Evolutionary conservation across 2,113 vertebrate species (phyloP).

Genomic region (Vulpes ferrilata): DNA sequence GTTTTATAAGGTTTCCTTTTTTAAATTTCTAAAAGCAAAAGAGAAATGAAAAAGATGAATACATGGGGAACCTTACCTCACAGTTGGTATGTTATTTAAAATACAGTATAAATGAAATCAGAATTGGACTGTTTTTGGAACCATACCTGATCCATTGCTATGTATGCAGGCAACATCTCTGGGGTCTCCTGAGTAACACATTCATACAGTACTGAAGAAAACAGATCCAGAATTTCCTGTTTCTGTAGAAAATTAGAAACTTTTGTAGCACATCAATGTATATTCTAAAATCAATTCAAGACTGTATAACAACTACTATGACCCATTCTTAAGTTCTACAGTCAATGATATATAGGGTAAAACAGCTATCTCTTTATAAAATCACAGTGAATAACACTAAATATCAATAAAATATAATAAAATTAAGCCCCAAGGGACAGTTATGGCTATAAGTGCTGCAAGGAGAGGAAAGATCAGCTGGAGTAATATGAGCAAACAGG

Average conservation of each 20-base stretch:
- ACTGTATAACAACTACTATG: neutral
- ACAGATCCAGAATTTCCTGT: constrained; percentile 93
- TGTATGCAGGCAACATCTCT: constrained; percentile 97
- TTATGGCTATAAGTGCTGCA: neutral
- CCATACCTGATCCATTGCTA: constrained; percentile 97
- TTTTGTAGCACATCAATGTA: constrained; percentile 26
- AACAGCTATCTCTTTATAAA: neutral
- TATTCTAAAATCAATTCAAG: constrained; percentile 55
- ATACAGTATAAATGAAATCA: neutral
- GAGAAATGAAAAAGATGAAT: constrained; percentile 11
- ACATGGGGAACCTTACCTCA: neutral
- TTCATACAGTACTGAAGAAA: constrained; percentile 97
- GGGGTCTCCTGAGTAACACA: constrained; percentile 98
- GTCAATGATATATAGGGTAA: neutral
- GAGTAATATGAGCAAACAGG: neutral
- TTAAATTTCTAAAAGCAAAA: constrained; percentile 10
- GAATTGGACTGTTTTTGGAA: neutral
- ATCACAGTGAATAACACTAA: neutral
- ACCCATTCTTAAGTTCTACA: neutral
- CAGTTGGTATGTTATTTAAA: neutral
- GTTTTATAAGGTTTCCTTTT: neutral
- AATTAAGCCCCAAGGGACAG: neutral
- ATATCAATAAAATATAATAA: neutral
- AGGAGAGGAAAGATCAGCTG: neutral
- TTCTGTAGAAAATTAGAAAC: constrained; percentile 88